Evolutionary conservation across 2,797 vertebrate species (phyloP).

Genomic region (Labeo calbasu): DNA sequence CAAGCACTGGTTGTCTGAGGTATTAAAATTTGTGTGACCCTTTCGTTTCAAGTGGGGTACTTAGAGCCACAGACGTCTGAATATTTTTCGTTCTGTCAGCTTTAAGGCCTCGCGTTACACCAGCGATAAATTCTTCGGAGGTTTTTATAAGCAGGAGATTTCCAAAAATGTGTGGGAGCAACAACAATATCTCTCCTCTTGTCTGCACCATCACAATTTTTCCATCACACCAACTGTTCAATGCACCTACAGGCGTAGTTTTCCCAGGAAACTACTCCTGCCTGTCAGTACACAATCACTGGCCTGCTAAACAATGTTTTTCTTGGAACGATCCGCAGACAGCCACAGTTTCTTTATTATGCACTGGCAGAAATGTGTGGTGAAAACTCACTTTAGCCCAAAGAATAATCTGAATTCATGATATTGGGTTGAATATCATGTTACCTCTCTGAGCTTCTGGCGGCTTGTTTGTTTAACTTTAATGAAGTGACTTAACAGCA

Average conservation of each 20-base stretch:
- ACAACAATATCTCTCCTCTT: conserved; percentile 75
- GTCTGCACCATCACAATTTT: conserved; percentile 83
- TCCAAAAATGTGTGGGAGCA: conserved; percentile 68
- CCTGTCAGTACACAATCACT: conserved; percentile 82
- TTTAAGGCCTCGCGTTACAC: conserved; percentile 21
- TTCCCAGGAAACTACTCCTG: conserved; percentile 74
- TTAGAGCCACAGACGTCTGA: conserved; percentile 2
- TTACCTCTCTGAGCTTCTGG: conserved; percentile 62
- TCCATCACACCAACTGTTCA: conserved; percentile 80
- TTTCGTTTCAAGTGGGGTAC: conserved; percentile 10
- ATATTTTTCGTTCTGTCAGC: conserved; percentile 38
- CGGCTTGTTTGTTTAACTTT: conserved; percentile 44
- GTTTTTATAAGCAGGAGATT: conserved; percentile 60
- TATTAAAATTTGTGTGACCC: conserved; percentile 29
- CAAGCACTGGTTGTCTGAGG: conserved; percentile 36
- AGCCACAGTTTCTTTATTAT: conserved; percentile 82
- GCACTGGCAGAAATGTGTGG: conserved; percentile 85
- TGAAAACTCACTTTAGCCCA: conserved; percentile 76
- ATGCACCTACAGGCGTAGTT: conserved; percentile 83
- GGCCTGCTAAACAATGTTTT: conserved; percentile 83
- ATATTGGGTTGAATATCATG: conserved; percentile 31
- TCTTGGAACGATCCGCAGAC: conserved; percentile 85
- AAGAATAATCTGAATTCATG: conserved; percentile 53
- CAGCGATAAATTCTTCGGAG: conserved; percentile 54
- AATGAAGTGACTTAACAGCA: conserved; percentile 47